These are phyloP conservation scores for Globodera rostochiensis DNA, from an alignment of 1,140 invertebrate species.

Conservation along the genomic window DNA sequence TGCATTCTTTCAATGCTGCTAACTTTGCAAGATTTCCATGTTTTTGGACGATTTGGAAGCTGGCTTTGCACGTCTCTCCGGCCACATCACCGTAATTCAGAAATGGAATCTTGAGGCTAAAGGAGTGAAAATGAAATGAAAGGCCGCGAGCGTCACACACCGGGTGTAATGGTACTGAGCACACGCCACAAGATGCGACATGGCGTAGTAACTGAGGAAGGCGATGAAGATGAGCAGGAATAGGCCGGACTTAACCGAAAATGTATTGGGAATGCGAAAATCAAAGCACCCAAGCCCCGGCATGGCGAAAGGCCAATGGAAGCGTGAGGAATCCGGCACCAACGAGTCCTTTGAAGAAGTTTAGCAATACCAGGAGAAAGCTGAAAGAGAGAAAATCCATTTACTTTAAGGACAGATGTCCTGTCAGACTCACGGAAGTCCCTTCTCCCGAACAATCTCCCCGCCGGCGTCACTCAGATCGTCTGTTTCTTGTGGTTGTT, in stretches of 20 bases:
- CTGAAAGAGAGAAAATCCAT: constrained; percentile 2
- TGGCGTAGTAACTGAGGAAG: constrained; percentile 55
- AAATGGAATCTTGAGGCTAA: constrained; percentile 33
- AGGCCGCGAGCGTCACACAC: constrained; percentile 8
- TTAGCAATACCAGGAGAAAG: constrained; percentile 37
- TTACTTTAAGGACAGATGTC: not conserved
- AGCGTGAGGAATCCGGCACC: constrained; percentile 57
- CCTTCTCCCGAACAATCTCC: not conserved
- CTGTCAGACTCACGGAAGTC: not conserved
- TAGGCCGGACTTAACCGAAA: constrained; percentile 36
- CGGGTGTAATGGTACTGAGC: constrained; percentile 55
- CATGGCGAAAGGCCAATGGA: constrained; percentile 58
- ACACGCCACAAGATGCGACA: constrained; percentile 58
- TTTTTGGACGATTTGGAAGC: constrained; percentile 40
- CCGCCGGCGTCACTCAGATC: not conserved
- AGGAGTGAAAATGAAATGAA: constrained; percentile 14
- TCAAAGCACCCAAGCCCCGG: constrained; percentile 49
- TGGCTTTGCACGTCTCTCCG: constrained; percentile 48
- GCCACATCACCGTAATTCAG: constrained; percentile 60
- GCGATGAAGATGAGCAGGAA: constrained; percentile 50
- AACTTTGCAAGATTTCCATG: constrained; percentile 37
- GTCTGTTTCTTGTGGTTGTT: not conserved
- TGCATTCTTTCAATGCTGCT: not conserved
- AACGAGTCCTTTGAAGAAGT: constrained; percentile 55
- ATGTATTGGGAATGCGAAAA: not conserved